These are phyloP conservation scores for Neogale vison DNA, from an alignment of 2,113 vertebrate species.

Conservation along the genomic window DNA sequence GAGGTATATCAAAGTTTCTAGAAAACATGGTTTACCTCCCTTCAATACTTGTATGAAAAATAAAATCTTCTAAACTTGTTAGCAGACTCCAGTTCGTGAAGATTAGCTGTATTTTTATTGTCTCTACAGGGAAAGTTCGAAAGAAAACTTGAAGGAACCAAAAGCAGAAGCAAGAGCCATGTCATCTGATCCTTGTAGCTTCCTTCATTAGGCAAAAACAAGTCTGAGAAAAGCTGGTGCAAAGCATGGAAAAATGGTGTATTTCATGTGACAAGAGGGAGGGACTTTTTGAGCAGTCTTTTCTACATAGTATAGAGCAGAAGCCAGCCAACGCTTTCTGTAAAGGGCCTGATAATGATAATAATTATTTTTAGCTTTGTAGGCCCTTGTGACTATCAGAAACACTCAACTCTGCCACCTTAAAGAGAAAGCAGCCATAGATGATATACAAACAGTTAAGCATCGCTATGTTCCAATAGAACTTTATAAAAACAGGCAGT, in stretches of 20 bases:
- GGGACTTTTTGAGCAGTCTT: background rate
- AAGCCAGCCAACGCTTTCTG: background rate
- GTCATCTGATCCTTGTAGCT: background rate
- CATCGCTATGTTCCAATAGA: background rate
- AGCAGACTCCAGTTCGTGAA: background rate
- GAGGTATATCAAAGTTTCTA: background rate
- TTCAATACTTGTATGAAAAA: background rate
- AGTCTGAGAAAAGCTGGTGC: background rate
- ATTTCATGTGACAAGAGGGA: background rate
- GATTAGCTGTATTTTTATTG: background rate
- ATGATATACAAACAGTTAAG: background rate
- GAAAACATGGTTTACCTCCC: background rate
- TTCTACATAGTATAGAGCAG: background rate
- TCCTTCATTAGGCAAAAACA: background rate
- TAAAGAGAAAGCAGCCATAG: background rate
- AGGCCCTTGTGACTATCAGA: background rate
- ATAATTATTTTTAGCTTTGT: conserved; percentile 39
- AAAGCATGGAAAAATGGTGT: background rate
- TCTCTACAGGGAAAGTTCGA: background rate
- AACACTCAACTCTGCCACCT: background rate
- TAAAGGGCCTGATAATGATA: background rate
- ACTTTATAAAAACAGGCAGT: background rate
- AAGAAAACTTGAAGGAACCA: background rate
- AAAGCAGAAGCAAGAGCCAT: conserved; percentile 19
- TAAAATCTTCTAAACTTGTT: background rate